These are phyloP conservation scores for Microtus ochrogaster DNA, from an alignment of 2,113 vertebrate species.

Conservation along the genomic window DNA sequence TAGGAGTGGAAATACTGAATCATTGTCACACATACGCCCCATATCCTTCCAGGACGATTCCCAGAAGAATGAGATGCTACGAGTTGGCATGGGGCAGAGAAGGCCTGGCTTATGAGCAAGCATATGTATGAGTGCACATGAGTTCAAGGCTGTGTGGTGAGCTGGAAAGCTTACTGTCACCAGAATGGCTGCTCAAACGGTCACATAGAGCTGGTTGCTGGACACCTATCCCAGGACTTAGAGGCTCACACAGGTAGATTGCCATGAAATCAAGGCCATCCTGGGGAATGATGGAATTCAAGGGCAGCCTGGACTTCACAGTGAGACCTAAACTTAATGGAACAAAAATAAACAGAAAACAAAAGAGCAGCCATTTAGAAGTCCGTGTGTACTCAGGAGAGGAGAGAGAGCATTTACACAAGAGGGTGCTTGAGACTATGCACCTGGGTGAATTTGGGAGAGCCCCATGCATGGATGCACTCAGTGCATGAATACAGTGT, in stretches of 20 bases:
- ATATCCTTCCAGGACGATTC: not conserved
- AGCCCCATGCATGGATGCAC: not conserved
- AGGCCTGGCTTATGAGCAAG: not conserved
- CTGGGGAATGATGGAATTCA: not conserved
- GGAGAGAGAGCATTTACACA: not conserved
- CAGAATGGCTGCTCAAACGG: not conserved
- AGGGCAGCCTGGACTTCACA: not conserved
- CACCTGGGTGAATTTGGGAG: not conserved
- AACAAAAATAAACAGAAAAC: not conserved
- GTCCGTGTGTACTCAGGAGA: not conserved
- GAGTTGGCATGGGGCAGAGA: not conserved
- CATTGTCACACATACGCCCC: not conserved
- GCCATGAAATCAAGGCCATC: not conserved
- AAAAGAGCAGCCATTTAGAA: not conserved
- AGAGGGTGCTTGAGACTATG: not conserved
- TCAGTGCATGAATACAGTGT: not conserved
- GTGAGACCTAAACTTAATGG: not conserved
- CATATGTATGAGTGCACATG: not conserved
- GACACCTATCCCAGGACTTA: not conserved
- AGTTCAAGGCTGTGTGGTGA: not conserved
- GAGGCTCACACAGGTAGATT: not conserved
- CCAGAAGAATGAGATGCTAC: not conserved
- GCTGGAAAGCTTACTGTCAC: not conserved
- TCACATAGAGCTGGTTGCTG: not conserved
- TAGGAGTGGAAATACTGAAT: slow-evolving; percentile 24